These are phyloP conservation scores for Apamea crenata DNA, from an alignment of 2,888 invertebrate genomes.

Conservation along the genomic window DNA sequence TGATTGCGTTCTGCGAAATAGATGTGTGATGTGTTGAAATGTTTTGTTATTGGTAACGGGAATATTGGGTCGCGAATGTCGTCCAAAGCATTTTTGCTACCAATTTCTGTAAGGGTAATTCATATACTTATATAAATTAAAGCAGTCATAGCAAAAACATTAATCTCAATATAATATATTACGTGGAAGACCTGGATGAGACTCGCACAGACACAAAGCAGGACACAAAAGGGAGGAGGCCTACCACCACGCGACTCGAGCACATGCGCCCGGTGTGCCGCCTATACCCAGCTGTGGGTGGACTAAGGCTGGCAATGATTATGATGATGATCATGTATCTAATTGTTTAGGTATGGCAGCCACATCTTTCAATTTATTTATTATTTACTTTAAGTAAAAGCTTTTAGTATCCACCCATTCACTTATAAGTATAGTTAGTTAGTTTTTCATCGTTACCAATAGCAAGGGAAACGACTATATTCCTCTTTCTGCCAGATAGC, in stretches of 20 bases:
- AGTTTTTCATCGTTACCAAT: not conserved
- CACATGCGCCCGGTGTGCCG: no score
- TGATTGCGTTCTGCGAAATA: conserved; percentile 37
- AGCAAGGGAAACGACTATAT: no score
- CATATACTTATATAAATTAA: not conserved
- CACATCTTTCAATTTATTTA: not conserved
- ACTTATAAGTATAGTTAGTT: not conserved
- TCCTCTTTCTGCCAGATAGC: not conserved
- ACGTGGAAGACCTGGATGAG: not conserved
- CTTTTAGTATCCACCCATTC: no score
- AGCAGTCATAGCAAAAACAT: not conserved
- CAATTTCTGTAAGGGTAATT: not conserved
- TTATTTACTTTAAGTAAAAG: not conserved
- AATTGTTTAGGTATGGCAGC: not conserved
- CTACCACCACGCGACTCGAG: no score
- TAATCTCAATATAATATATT: not conserved
- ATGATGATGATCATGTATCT: not conserved
- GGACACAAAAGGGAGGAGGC: not conserved
- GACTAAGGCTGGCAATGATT: not conserved
- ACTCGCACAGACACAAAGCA: not conserved
- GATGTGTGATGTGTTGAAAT: conserved; percentile 1
- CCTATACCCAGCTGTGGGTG: not conserved
- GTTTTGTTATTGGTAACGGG: conserved; percentile 20
- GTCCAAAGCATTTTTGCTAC: not conserved
- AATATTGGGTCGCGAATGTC: not conserved